A percentile compares a stretch with the other conserved stretches of the same genome.
phyloP scores from a whole-genome alignment of 2,113 vertebrate genomes.

The Sebastes fasciatus region DNA sequence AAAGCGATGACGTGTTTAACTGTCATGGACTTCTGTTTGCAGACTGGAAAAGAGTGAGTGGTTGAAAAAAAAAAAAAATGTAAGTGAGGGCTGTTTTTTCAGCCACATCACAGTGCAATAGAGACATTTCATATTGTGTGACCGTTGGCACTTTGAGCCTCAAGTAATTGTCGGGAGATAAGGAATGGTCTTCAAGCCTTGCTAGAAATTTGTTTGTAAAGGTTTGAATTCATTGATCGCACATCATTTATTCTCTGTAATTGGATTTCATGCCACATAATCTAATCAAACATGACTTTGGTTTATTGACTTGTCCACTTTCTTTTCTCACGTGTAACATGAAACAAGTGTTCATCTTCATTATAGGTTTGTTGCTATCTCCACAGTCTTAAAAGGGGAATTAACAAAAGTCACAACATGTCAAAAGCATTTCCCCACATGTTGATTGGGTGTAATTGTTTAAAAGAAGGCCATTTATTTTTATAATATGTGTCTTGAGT shows the following conservation, averaged over 20 bases:
- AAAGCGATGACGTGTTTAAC: constrained; percentile 37
- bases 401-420: constrained; percentile 1
- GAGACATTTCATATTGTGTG: constrained; percentile 65
- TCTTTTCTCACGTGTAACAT: constrained; percentile 19
- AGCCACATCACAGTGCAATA: constrained; percentile 77
- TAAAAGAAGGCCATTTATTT: constrained; percentile 27
- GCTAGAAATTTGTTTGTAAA: constrained; percentile 44
- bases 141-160: constrained; percentile 67
- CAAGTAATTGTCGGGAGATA: constrained; percentile 44
- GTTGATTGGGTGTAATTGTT: constrained; percentile 27
- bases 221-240: constrained; percentile 43
- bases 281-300: constrained; percentile 44
- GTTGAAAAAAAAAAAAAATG: constrained; percentile 9
- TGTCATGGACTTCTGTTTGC: constrained; percentile 42
- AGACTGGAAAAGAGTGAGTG: constrained; percentile 53
- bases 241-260: constrained; percentile 42
- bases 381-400: constrained; percentile 10
- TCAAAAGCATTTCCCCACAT: neutral
- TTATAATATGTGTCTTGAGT: neutral
- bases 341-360: constrained; percentile 19
- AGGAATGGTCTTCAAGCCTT: constrained; percentile 36
- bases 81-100: constrained; percentile 54
- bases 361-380: constrained; percentile 28
- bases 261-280: constrained; percentile 41
- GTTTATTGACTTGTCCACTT: constrained; percentile 36